Evolutionary conservation across 2,797 vertebrate species (phyloP), one percentile per base, ranked within the genome.

Genomic region (Odontamblyopus lacepedii): DNA sequence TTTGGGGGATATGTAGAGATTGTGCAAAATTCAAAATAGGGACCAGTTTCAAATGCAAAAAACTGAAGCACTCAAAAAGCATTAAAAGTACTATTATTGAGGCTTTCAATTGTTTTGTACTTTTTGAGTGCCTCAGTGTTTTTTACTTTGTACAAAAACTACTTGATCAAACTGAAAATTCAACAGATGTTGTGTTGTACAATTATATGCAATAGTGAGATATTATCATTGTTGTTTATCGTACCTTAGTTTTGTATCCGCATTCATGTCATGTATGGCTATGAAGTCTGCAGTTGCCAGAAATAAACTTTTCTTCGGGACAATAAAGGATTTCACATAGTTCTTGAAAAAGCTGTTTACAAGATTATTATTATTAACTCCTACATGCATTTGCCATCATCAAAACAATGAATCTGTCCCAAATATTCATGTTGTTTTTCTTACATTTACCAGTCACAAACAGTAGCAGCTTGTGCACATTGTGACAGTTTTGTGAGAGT

Each of bases 271-370:
- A 29, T 30, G 29, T 61, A 12, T 30, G 13, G 1, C 12, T 60
- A 30, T 30, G 57, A 16, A 29, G 6, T 32, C 30, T 63, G 30
- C 30, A n/a, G 30, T n/a, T 35, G 9, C 15, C 18, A 32, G 5
- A 60, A 27, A 60, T 60, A 60, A 60, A 61, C 30, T 32, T 35
- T 62, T 16, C 59, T 32, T 61, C 32, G 29, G 27, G 59, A 60
- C 59, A 30, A 30, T 61, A 18, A 62, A 62, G 16, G 2, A 61
- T 62, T 35, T 38, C 15, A 38, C 32, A 38, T 63, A 32, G 11
- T 11, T 9, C 1, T 18, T 38, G 16, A 9, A 9, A 7, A 16
- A n/a, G 18, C 50, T 51, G 6, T 51, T 19, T 51, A 51, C 18
- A 51, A 51, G 19, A 51, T 19, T 51, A 51, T 38, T 38, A 38